phyloP scores from a whole-genome alignment of 2,797 vertebrate species.

The Helostoma temminkii region DNA sequence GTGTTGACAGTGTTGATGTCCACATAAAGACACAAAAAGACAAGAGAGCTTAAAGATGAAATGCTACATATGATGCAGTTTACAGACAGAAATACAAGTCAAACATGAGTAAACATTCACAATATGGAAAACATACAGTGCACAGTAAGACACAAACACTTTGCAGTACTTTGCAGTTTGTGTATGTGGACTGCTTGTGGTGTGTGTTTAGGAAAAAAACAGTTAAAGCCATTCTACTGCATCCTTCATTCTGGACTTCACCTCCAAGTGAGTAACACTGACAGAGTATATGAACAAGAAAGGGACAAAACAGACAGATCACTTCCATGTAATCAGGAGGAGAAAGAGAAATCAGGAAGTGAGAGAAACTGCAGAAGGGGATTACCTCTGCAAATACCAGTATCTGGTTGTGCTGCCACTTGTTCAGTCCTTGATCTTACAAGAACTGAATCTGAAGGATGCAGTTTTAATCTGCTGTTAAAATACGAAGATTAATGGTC shows the following conservation, averaged over 20 bases:
- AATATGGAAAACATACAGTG: too few species aligned
- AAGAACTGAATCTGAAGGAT: not conserved
- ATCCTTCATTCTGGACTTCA: slow-evolving; percentile 8
- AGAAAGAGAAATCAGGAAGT: not conserved
- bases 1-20: too few species aligned
- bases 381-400: not conserved
- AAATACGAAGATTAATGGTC: not conserved
- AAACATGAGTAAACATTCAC: too few species aligned
- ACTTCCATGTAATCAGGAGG: not conserved
- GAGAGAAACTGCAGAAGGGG: too few species aligned
- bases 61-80: not conserved
- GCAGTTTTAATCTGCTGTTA: too few species aligned
- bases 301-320: not conserved
- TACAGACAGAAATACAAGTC: too few species aligned
- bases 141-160: slow-evolving; percentile 35
- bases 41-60: not conserved
- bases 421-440: too few species aligned
- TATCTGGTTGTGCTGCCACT: not conserved
- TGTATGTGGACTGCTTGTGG: slow-evolving; percentile 10
- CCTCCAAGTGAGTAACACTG: not conserved
- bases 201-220: slow-evolving; percentile 41
- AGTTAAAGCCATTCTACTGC: too few species aligned
- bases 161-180: slow-evolving; percentile 19
- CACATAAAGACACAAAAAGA: not conserved
- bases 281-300: not conserved